Conservation (phyloP, 2,888 invertebrate genomes). For the Nemotelus pantherinus region DNA sequence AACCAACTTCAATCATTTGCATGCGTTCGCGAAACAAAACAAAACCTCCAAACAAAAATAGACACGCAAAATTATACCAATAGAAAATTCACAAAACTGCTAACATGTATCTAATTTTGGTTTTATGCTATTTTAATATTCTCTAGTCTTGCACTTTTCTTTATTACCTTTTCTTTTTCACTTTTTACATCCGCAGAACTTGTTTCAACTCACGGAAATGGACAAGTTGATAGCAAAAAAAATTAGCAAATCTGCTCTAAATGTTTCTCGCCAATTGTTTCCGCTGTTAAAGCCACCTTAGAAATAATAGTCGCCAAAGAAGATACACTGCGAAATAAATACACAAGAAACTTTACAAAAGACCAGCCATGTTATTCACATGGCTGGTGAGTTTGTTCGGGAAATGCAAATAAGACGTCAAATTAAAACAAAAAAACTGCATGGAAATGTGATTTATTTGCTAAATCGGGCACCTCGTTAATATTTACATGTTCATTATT, state of each 20-base stretch:
- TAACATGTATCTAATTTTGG: too few relatives aligned
- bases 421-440: background rate
- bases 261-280: conserved; percentile 14
- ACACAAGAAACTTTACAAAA: too few relatives aligned
- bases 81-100: conserved; percentile 18
- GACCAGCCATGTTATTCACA: too few relatives aligned
- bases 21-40: background rate
- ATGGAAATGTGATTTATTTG: conserved; percentile 5
- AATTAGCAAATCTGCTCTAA: conserved; percentile 1
- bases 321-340: background rate
- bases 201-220: background rate
- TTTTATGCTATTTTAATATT: conserved; percentile 5
- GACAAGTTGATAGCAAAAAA: background rate
- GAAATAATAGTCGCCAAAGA: background rate
- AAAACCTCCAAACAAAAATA: background rate
- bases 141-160: background rate
- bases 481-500: conserved; percentile 14
- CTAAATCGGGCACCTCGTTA: conserved; percentile 13
- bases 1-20: too few relatives aligned
- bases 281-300: background rate
- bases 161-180: background rate
- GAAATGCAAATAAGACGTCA: conserved; percentile 1
- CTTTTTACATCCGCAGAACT: background rate
- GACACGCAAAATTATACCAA: background rate
- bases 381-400: background rate